Evolutionary conservation across 2,797 vertebrate genomes (phyloP).

Genomic region (Furcifer pardalis): DNA sequence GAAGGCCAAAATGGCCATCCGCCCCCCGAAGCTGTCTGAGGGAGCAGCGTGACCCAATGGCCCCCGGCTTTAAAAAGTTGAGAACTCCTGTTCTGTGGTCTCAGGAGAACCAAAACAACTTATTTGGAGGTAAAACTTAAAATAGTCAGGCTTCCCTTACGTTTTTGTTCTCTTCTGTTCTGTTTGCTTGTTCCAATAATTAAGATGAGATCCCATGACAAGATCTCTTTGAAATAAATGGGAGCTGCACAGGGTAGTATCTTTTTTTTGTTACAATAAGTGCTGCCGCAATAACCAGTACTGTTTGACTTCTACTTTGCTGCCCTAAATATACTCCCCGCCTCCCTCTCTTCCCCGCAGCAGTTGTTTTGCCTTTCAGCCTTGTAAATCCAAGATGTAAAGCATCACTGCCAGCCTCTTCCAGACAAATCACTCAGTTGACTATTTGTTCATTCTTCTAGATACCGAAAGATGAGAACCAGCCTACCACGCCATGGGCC

Average conservation of each 20-base stretch:
- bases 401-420: neutral
- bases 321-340: neutral
- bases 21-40: too few relatives aligned
- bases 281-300: too few relatives aligned
- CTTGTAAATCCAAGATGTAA: too few relatives aligned
- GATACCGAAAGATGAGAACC: slow-evolving; percentile 65
- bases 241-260: too few relatives aligned
- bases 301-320: neutral
- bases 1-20: too few relatives aligned
- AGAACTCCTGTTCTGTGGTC: too few relatives aligned
- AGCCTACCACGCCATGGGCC: slow-evolving; percentile 52
- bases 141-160: too few relatives aligned
- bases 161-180: too few relatives aligned
- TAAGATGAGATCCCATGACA: neutral
- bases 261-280: too few relatives aligned
- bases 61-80: too few relatives aligned
- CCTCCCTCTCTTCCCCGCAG: neutral
- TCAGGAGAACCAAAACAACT: neutral
- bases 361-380: neutral
- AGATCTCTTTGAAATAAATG: neutral
- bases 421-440: neutral
- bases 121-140: too few relatives aligned
- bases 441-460: slow-evolving; percentile 61
- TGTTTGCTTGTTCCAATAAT: neutral
- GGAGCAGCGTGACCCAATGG: too few relatives aligned